Evolutionary conservation across 2,888 invertebrate species (phyloP).

Genomic region (Drosophila quinaria): DNA sequence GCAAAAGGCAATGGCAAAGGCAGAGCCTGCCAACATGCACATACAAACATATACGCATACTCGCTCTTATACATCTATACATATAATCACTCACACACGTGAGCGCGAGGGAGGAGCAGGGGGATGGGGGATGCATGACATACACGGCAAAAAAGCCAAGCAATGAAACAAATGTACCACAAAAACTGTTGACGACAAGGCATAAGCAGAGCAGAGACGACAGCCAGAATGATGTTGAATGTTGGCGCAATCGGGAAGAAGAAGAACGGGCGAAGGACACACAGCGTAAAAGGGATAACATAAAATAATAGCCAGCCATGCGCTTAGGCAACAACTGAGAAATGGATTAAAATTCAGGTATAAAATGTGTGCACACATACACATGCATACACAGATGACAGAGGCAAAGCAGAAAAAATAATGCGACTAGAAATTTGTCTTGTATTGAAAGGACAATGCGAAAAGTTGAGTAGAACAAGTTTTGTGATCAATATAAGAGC

Average conservation of each 20-base stretch:
- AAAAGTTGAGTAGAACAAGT: conserved; percentile 1
- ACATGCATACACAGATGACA: background rate
- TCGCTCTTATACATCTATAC: background rate
- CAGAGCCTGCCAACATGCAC: conserved; percentile 63
- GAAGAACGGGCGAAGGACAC: conserved; percentile 61
- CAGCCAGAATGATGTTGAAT: conserved; percentile 54
- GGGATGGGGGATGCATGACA: conserved; percentile 46
- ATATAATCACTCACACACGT: conserved; percentile 33
- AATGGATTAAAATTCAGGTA: conserved; percentile 77
- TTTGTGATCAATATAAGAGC: conserved; percentile 25
- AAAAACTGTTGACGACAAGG: conserved; percentile 78
- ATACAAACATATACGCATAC: conserved; percentile 18
- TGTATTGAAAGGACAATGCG: conserved; percentile 10
- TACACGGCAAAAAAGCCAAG: conserved; percentile 69
- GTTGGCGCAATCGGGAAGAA: conserved; percentile 38
- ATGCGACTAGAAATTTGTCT: conserved; percentile 12
- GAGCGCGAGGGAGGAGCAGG: conserved; percentile 6
- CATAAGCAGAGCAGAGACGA: conserved; percentile 40
- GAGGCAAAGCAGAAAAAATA: conserved; percentile 8
- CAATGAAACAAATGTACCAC: conserved; percentile 80
- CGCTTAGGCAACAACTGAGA: conserved; percentile 48
- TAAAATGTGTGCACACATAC: conserved; percentile 43
- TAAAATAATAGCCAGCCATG: conserved; percentile 70
- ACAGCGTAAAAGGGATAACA: conserved; percentile 72
- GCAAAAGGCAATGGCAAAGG: conserved; percentile 69